Conservation (phyloP, 2,888 invertebrate genomes). For the Ormyrus rosae region DNA sequence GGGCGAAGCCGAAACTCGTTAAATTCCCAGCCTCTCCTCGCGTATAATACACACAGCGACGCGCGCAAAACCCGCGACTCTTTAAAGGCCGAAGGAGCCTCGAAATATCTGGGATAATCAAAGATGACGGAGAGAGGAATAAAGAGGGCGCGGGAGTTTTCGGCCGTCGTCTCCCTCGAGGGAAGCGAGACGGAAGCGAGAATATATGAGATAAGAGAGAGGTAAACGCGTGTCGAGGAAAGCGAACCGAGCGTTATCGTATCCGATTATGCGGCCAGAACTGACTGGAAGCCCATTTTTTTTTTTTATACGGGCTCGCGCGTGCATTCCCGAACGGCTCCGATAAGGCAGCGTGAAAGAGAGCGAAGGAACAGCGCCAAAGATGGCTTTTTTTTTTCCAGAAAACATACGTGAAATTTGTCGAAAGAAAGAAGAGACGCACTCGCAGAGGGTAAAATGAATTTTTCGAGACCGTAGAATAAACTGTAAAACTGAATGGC, state of each 20-base stretch:
- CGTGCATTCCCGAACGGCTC: too few species aligned
- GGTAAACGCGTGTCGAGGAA: not conserved
- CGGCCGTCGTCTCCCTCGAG: not conserved
- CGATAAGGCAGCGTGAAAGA: too few species aligned
- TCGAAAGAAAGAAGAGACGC: too few species aligned
- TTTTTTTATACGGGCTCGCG: too few species aligned
- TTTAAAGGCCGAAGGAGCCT: not conserved
- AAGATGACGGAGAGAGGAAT: not conserved
- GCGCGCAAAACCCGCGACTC: not conserved
- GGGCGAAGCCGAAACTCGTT: constrained; percentile 19
- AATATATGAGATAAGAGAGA: constrained; percentile 20
- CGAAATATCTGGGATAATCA: constrained; percentile 26
- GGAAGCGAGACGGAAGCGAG: constrained; percentile 2
- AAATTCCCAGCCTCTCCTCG: not conserved
- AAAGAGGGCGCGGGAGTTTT: not conserved
- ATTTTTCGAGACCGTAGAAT: too few species aligned
- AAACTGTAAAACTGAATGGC: too few species aligned
- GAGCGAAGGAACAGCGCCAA: rapidly evolving
- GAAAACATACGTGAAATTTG: too few species aligned
- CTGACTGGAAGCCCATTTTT: too few species aligned
- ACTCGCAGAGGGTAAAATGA: too few species aligned
- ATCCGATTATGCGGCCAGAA: too few species aligned
- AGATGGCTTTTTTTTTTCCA: too few species aligned
- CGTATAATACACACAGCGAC: not conserved
- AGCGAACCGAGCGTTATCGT: not conserved